These are phyloP conservation scores for Biston betularia DNA, from an alignment of 2,888 invertebrate genomes.

Conservation along the genomic window DNA sequence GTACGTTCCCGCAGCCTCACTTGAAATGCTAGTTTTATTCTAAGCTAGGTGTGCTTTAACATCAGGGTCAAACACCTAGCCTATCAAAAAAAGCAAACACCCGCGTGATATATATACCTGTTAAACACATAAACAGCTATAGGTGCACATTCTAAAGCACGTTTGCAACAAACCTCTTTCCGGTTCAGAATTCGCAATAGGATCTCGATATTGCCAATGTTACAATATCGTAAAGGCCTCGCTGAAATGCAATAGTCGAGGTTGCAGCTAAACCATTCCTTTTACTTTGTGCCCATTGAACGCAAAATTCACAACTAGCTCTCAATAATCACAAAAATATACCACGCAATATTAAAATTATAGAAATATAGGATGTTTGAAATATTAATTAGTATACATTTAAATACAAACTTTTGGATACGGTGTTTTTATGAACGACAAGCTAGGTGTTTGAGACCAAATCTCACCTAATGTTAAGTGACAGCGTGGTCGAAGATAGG, in stretches of 20 bases:
- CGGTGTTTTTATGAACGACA: too few relatives aligned
- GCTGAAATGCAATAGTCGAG: conserved; percentile 33
- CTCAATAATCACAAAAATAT: background rate
- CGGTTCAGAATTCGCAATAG: conserved; percentile 57
- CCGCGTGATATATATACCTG: background rate
- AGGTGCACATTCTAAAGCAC: conserved; percentile 6
- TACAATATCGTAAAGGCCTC: conserved; percentile 48
- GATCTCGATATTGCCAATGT: conserved; percentile 60
- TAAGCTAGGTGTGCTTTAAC: too few relatives aligned
- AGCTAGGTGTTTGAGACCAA: too few relatives aligned
- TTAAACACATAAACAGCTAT: background rate
- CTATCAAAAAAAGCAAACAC: too few relatives aligned
- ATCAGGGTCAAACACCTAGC: too few relatives aligned
- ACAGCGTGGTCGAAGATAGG: too few relatives aligned
- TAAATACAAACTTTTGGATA: too few relatives aligned
- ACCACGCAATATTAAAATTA: background rate
- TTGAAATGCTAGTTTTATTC: too few relatives aligned
- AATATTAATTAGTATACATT: too few relatives aligned
- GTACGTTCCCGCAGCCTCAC: too few relatives aligned
- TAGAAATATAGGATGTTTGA: too few relatives aligned
- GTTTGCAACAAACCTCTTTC: conserved; percentile 24
- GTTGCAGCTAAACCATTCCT: background rate
- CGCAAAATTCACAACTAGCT: background rate
- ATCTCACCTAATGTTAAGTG: too few relatives aligned
- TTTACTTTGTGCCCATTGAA: background rate